Base-by-base conservation (phyloP, 2,888 invertebrate genomes). In the Cataglyphis rosenhaueri region DNA sequence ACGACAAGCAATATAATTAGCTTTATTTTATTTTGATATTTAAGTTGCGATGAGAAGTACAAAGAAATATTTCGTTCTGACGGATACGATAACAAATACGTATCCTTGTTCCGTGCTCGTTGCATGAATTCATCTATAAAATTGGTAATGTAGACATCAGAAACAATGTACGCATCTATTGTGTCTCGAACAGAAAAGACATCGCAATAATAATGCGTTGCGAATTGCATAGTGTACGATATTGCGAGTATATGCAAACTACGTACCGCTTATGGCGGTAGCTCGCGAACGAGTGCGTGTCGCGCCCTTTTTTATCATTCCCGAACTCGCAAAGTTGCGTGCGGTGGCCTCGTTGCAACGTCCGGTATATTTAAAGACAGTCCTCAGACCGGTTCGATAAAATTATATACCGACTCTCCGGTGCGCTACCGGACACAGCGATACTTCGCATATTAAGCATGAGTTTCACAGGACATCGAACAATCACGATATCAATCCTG, bases 391-490 rank as follows among this genome's bases (percentile, higher is more conserved):
- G 57, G 38, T 21, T 68, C 57, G 41, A 68, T 68, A 68, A 59
- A 68, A 78, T 68, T 68, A 68, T 52, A 52, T 25, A 68, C 35
- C 25, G 64, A 52, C 25, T 21, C n/a, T 21, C n/a, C 41, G 76
- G 5, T 15, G 52, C 12, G 21, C 25, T 12, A 21, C 35, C 57
- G 32, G 57, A 32, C 76, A 41, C 3, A 44, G 44, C 25, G 59
- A 59, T 44, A 79, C 70, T 79, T 35, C 44, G n/a, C 55, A 38
- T 76, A 65, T 66, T 29, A 76, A 65, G 18, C 65, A 29, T 41
- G 32, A 68, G 48, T 70, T 76, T 70, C 70, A 79, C 44, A 44
- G 44, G 59, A 78, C 57, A 68, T 78, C 44, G 78, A 78, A 59
- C 59, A n/a, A 44, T 21, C 44, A 41, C 32, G 68, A 78, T 68